These are phyloP conservation scores for Porites australiensis DNA, from an alignment of 64 coral and sea anemone species.

Conservation along the genomic window DNA sequence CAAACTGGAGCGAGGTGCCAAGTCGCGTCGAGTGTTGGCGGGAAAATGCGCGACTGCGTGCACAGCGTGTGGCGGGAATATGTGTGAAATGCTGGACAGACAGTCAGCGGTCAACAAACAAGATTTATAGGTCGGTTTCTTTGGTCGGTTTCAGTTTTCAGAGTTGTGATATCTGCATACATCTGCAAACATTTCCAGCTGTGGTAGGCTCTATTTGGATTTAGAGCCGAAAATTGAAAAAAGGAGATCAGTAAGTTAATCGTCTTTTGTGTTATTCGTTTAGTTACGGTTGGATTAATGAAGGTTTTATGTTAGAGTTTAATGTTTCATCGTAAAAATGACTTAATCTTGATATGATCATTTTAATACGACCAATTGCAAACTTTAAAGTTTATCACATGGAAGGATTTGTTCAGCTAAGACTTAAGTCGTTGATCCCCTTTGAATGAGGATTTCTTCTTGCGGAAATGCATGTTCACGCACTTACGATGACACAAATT, in stretches of 20 bases:
- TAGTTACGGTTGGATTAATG: background rate
- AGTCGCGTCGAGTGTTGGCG: background rate
- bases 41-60: background rate
- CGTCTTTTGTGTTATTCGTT: background rate
- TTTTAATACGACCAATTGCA: no score
- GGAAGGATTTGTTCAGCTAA: background rate
- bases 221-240: background rate
- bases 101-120: slow-evolving; percentile 40
- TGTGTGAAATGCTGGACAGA: background rate
- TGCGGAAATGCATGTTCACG: no score
- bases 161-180: background rate
- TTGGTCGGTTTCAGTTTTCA: background rate
- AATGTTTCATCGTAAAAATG: background rate
- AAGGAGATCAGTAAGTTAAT: slow-evolving; percentile 22
- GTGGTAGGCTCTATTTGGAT: background rate
- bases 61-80: slow-evolving; percentile 29
- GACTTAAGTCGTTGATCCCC: no score
- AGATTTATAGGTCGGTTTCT: background rate
- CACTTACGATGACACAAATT: no score
- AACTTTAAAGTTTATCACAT: background rate
- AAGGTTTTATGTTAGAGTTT: background rate
- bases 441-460: no score
- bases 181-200: background rate
- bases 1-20: background rate
- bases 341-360: no score